These are phyloP conservation scores for Xylocopa sonorina DNA, from an alignment of 1,140 invertebrate species.

Conservation along the genomic window DNA sequence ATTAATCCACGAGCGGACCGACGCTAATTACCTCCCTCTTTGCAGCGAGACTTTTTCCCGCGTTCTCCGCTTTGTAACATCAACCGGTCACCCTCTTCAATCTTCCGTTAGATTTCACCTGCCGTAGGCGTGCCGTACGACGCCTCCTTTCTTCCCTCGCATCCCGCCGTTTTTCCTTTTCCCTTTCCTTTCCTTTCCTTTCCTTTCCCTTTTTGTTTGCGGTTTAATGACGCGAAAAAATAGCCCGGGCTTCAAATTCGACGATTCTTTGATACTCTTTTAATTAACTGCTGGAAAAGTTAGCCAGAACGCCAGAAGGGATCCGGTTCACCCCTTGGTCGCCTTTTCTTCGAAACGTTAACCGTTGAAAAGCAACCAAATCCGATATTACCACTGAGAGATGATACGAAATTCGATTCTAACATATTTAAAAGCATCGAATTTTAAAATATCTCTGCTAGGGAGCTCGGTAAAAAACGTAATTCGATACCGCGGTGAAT, in stretches of 20 bases:
- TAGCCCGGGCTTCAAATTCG: constrained; percentile 12
- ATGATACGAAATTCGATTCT: too few species aligned
- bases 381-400: too few species aligned
- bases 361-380: too few species aligned
- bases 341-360: too few species aligned
- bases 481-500: neutral
- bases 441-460: neutral
- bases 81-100: constrained; percentile 56
- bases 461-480: neutral
- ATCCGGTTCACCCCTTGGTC: neutral
- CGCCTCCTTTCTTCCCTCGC: constrained; percentile 15
- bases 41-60: constrained; percentile 46
- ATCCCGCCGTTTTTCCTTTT: constrained; percentile 35
- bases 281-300: neutral
- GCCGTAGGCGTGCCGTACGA: constrained; percentile 16
- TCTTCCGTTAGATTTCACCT: constrained; percentile 58
- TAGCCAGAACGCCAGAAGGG: neutral
- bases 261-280: constrained; percentile 16
- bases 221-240: constrained; percentile 43
- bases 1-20: constrained; percentile 55
- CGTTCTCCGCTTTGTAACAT: constrained; percentile 56
- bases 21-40: constrained; percentile 61
- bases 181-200: neutral
- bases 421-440: neutral
- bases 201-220: constrained; percentile 27